Evolutionary conservation across 2,797 vertebrate species (phyloP), one percentile per base, ranked within the genome.

Genomic region (Gymnodraco acuticeps): DNA sequence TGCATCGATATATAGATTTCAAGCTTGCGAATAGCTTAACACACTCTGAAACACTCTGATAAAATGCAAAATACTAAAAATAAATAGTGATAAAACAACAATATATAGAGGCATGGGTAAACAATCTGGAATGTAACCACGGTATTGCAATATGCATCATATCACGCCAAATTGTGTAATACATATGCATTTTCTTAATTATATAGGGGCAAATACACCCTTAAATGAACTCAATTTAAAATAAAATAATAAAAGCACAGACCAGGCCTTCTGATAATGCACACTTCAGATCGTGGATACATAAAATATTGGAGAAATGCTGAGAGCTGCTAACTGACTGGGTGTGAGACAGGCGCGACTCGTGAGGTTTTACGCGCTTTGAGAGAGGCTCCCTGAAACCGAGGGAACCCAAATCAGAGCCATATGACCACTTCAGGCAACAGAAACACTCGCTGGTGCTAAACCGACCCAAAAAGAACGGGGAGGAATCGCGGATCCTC

Each of bases 371-470:
- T 87, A 85, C 72, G 64, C 75, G 82, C 70, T 81, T 84, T 91
- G 78, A 38, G 78, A 85, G 80, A 82, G 80, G 78, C 83, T 86
- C 85, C 75, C 59, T 80, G 87, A 86, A 86, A 88, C 84, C 83
- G 85, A 91, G 90, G 84, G 81, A 85, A 84, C 87, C 86, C 86
- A 92, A 93, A 94, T 91, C 88, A 93, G 89, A 92, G 85, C 91
- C 92, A 93, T 76, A 91, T 91, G 90, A 92, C 75, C 88, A 89
- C 89, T 89, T 43, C 85, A 88, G 88, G 87, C 87, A 80, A 72
- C 77, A 89, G 85, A 81, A 87, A 84, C 86, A 77, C 82, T 55
- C 31, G 79, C 88, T 83, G 81, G 17, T 81, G 89, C 66, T 83
- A 79, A 87, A 86, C 78, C 81, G 65, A 86, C 70, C 89, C 82